Evolutionary conservation across 35 echinoderm and acorn worm species (phyloP), one percentile per base, ranked within the genome.

Genomic region (Strongylocentrotus purpuratus): DNA sequence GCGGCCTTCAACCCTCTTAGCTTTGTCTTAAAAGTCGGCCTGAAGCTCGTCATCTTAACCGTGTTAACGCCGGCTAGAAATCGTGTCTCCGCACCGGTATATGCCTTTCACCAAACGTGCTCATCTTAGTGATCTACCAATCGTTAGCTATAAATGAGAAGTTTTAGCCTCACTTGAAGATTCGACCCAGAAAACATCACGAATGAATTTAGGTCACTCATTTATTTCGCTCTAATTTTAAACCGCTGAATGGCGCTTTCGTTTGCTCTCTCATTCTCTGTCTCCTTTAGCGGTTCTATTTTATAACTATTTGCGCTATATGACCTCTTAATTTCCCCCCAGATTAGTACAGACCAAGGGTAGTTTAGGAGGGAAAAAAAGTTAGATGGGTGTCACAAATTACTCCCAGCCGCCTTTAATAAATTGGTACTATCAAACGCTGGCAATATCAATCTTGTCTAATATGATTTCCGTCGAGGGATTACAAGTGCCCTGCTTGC

Each of bases 331-430:
- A 78, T 78, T 78, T 78, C 65, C 65, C 65, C 65, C 65, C 18
- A 78, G 65, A 78, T 78, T 78, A 78, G 65, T 78, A 78, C 65
- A 78, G 65, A 78, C 65, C 65, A 78, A 78, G 65, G 65, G 65
- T 22, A n/a, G 18, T 78, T 78, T 78, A 7, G 65, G 22, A 7
- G 28, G 65, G 22, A n/a, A 78, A 78, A 78, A 71, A n/a, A 22
- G 35, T 41, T 41, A 78, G 65, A 78, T 78, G 65, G 28, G 65
- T 78, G 65, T 78, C 20, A n/a, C 65, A n/a, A 78, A 78, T 78
- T 78, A 78, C 65, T 78, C 65, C 65, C 65, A 78, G 65, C 28
- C 65, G 65, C 22, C 25, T 78, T 78, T 78, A 28, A 78, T 78
- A 78, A 78, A 78, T 78, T 78, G 65, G 65, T 22, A 22, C 65